Evolutionary conservation across 2,888 invertebrate genomes (phyloP).

Genomic region (Euclidia mi): DNA sequence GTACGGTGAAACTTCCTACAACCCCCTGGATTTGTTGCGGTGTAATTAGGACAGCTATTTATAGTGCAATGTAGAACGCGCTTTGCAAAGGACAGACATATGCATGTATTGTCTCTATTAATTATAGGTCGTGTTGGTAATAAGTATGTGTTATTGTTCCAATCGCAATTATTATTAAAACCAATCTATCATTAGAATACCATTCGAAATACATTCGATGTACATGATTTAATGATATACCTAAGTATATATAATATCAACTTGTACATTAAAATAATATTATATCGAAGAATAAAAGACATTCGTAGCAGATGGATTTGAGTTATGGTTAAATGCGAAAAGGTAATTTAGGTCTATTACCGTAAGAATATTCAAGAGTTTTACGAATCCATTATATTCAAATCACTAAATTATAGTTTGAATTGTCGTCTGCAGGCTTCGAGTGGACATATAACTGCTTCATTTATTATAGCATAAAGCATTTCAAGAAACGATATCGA

Average conservation of each 20-base stretch:
- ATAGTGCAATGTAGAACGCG: slow-evolving; percentile 13
- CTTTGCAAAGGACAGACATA: slow-evolving; percentile 10
- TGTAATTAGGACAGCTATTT: slow-evolving; percentile 47
- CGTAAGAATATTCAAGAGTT: slow-evolving; percentile 19
- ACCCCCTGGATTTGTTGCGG: slow-evolving; percentile 43
- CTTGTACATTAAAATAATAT: not conserved
- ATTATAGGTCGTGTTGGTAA: slow-evolving; percentile 2
- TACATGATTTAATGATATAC: too few species aligned
- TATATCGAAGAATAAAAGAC: not conserved
- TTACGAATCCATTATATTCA: slow-evolving; percentile 15
- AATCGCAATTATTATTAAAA: too few species aligned
- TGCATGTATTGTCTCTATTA: slow-evolving; percentile 16
- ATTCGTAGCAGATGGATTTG: slow-evolving; percentile 4
- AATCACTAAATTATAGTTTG: slow-evolving; percentile 26
- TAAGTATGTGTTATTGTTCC: too few species aligned
- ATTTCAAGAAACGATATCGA: too few species aligned
- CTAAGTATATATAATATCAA: too few species aligned
- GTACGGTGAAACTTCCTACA: slow-evolving; percentile 5
- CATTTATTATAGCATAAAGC: slow-evolving; percentile 4
- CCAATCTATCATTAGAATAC: too few species aligned
- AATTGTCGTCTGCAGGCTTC: slow-evolving; percentile 8
- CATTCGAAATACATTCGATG: too few species aligned
- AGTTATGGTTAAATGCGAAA: slow-evolving; percentile 15
- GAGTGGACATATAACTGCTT: slow-evolving; percentile 2
- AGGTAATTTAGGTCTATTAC: slow-evolving; percentile 22